phyloP scores from a whole-genome alignment of 2,888 invertebrate genomes.

The Meteorus colon region DNA sequence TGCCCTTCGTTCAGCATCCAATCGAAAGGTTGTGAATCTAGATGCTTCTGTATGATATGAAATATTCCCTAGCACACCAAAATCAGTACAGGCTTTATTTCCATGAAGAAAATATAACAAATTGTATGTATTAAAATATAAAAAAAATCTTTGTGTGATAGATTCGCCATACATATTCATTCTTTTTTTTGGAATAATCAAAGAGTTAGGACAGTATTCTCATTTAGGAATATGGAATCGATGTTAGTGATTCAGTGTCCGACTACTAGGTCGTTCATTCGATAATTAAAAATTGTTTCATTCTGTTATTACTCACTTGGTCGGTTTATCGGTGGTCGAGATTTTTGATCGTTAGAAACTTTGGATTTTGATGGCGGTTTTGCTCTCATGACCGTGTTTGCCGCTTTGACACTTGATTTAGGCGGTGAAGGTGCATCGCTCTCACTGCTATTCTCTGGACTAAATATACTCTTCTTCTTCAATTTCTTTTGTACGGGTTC shows the following conservation, averaged over 20 bases:
- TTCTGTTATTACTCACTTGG: constrained; percentile 58
- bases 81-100: too few relatives aligned
- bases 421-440: constrained; percentile 74
- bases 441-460: constrained; percentile 85
- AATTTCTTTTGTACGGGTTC: constrained; percentile 70
- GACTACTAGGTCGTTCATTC: neutral
- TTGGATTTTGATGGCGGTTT: constrained; percentile 66
- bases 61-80: too few relatives aligned
- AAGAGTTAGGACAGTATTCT: too few relatives aligned
- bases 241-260: neutral
- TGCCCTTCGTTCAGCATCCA: too few relatives aligned
- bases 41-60: too few relatives aligned
- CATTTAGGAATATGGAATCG: too few relatives aligned
- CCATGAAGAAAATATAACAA: too few relatives aligned
- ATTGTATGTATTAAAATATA: too few relatives aligned
- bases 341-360: constrained; percentile 66
- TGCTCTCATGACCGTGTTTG: constrained; percentile 65
- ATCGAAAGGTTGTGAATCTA: too few relatives aligned
- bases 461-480: constrained; percentile 87
- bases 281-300: neutral
- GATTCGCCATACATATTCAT: too few relatives aligned
- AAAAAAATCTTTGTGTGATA: too few relatives aligned
- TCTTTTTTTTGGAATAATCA: too few relatives aligned
- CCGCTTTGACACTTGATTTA: constrained; percentile 72
- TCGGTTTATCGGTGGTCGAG: constrained; percentile 74